These are phyloP conservation scores for Labia minor DNA, from an alignment of 2,888 invertebrate species.

Conservation along the genomic window DNA sequence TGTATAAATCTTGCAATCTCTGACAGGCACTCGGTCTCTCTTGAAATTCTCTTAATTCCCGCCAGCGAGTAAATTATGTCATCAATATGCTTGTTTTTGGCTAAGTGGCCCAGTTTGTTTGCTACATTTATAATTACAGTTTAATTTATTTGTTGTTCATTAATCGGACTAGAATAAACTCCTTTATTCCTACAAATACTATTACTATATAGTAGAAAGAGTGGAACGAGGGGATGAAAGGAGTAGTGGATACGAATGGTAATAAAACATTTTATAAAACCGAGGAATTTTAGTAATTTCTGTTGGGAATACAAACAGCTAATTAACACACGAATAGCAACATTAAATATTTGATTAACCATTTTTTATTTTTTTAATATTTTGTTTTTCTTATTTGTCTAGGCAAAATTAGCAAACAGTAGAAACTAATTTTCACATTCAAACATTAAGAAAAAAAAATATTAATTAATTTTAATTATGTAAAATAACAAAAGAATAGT, in stretches of 20 bases:
- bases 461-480: too few species aligned
- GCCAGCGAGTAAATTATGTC: not conserved
- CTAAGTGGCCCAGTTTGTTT: slow-evolving; percentile 3
- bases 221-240: not conserved
- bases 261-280: slow-evolving; percentile 13
- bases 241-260: not conserved
- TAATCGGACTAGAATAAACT: not conserved
- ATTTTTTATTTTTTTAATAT: too few species aligned
- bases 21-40: not conserved
- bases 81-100: slow-evolving; percentile 8
- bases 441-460: too few species aligned
- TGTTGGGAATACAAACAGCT: not conserved
- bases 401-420: too few species aligned
- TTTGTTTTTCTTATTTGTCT: too few species aligned
- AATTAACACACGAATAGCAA: not conserved
- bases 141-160: slow-evolving; percentile 13
- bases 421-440: too few species aligned
- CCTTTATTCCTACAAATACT: not conserved
- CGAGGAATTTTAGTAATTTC: not conserved
- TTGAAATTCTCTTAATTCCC: slow-evolving; percentile 2
- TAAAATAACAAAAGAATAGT: too few species aligned
- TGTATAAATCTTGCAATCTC: not conserved
- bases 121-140: slow-evolving; percentile 13
- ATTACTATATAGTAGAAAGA: too few species aligned
- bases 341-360: too few species aligned